These are phyloP conservation scores for Serranus cabrilla DNA, from an alignment of 2,797 vertebrate genomes.

Conservation along the genomic window DNA sequence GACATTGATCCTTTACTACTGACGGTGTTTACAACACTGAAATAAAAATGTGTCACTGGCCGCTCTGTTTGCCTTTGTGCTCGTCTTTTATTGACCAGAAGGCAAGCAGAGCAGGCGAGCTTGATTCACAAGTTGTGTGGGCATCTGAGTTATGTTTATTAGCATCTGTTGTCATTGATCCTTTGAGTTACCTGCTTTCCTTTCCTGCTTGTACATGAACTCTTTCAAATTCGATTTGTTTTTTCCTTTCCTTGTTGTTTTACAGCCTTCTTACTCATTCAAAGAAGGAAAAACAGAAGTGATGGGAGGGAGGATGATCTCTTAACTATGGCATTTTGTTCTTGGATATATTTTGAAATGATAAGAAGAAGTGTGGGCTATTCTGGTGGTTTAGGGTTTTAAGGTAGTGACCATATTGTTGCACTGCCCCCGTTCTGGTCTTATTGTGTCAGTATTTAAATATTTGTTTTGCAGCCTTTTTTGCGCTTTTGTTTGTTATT, in stretches of 20 bases:
- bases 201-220: background rate
- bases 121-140: background rate
- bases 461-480: too few relatives aligned
- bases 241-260: too few relatives aligned
- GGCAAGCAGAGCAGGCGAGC: background rate
- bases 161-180: constrained; percentile 16
- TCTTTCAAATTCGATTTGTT: background rate
- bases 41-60: constrained; percentile 3
- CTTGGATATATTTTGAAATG: too few relatives aligned
- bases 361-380: too few relatives aligned
- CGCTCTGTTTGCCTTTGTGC: constrained; percentile 2
- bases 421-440: too few relatives aligned
- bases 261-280: background rate
- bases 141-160: constrained; percentile 45
- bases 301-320: too few relatives aligned
- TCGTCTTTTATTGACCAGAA: constrained; percentile 36
- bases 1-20: constrained; percentile 36
- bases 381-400: too few relatives aligned
- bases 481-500: too few relatives aligned
- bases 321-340: too few relatives aligned
- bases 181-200: background rate
- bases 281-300: background rate
- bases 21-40: constrained; percentile 35
- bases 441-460: too few relatives aligned
- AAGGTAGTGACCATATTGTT: too few relatives aligned